These are phyloP conservation scores for Hydropsyche betteni DNA, from an alignment of 2,888 invertebrate genomes.

Conservation along the genomic window DNA sequence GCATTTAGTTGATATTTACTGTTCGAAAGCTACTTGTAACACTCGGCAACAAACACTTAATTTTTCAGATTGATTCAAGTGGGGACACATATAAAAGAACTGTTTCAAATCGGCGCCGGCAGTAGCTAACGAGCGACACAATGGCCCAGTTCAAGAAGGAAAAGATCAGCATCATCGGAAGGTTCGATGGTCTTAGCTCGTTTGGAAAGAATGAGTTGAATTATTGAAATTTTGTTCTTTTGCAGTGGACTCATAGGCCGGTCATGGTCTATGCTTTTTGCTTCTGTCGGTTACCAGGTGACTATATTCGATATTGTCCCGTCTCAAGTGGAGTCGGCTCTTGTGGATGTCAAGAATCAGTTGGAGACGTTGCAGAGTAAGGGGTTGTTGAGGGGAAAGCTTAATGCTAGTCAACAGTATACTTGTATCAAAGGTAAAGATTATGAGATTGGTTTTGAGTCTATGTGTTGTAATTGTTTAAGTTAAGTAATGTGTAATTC, in stretches of 20 bases:
- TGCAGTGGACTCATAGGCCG: constrained; percentile 92
- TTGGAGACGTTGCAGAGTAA: constrained; percentile 74
- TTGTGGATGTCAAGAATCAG: constrained; percentile 78
- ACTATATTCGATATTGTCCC: constrained; percentile 84
- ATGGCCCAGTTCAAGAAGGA: constrained; percentile 61
- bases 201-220: neutral
- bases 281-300: constrained; percentile 90
- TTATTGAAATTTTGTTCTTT: constrained; percentile 52
- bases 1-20: constrained; percentile 3
- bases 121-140: neutral
- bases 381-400: constrained; percentile 78
- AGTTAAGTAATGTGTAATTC: too few species aligned
- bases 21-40: neutral
- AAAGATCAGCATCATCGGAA: constrained; percentile 81
- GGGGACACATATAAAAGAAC: neutral
- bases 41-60: neutral
- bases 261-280: constrained; percentile 98
- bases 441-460: constrained; percentile 43
- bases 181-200: constrained; percentile 61
- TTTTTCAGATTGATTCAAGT: neutral
- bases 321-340: constrained; percentile 77
- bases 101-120: neutral
- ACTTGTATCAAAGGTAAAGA: constrained; percentile 76
- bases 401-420: constrained; percentile 79
- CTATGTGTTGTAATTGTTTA: too few species aligned